A percentile compares a stretch with the other conserved stretches of the same genome.
These are phyloP conservation scores for Octodonta nipae DNA, from an alignment of 2,888 invertebrate genomes.

Conservation along the genomic window DNA sequence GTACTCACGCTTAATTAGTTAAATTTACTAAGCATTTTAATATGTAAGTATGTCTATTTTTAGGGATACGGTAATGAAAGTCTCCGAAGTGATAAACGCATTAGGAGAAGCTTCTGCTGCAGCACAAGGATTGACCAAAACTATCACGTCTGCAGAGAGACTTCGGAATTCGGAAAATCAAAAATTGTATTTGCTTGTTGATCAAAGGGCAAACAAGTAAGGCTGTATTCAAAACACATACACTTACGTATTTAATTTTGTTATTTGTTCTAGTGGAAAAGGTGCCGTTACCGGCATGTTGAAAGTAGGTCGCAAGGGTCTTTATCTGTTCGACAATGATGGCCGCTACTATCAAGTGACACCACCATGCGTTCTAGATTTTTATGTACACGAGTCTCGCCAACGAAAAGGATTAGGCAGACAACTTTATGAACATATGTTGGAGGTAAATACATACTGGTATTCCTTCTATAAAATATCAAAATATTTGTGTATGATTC, in stretches of 20 bases:
- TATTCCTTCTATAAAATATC: no score
- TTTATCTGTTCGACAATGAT: constrained; percentile 68
- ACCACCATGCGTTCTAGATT: constrained; percentile 82
- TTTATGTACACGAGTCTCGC: constrained; percentile 72
- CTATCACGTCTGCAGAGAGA: constrained; percentile 60
- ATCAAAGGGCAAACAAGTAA: constrained; percentile 44
- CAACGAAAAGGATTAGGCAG: constrained; percentile 81
- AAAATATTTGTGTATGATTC: no score
- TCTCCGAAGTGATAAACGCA: constrained; percentile 51
- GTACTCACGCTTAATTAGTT: no score
- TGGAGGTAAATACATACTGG: no score
- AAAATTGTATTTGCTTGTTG: constrained; percentile 41
- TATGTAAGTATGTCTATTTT: constrained; percentile 21
- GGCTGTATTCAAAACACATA: constrained; percentile 15
- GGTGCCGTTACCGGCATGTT: constrained; percentile 68
- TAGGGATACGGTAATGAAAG: constrained; percentile 47
- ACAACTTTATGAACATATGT: constrained; percentile 74
- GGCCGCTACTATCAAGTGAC: constrained; percentile 63
- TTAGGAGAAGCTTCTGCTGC: constrained; percentile 60
- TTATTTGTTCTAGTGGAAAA: constrained; percentile 43
- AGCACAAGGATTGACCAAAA: constrained; percentile 59
- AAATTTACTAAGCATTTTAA: no score
- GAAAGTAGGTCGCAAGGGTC: constrained; percentile 79
- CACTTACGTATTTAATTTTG: constrained; percentile 3
- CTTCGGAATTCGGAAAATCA: constrained; percentile 45